A percentile compares a stretch with the other conserved stretches of the same genome.
Conservation (phyloP, 64 coral and sea anemone genomes). For the Porites australiensis region DNA sequence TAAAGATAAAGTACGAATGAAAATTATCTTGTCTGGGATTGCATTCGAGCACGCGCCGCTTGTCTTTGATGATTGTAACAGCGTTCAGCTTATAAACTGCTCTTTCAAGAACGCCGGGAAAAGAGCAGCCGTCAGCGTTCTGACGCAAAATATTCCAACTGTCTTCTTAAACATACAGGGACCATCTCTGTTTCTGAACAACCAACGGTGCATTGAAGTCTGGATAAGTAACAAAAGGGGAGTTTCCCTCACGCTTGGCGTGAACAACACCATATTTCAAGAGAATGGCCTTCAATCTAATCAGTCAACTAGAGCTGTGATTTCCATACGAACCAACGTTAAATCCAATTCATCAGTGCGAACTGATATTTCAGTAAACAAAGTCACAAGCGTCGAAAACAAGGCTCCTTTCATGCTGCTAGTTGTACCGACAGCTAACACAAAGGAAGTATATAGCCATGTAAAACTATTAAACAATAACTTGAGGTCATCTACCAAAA, state of each 20-base stretch:
- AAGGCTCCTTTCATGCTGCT: constrained; percentile 1
- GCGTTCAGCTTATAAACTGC: constrained; percentile 12
- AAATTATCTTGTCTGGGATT: constrained; percentile 17
- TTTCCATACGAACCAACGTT: not conserved
- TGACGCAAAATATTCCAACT: not conserved
- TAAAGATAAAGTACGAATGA: not conserved
- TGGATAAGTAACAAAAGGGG: not conserved
- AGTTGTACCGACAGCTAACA: not conserved
- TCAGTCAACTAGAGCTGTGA: not conserved
- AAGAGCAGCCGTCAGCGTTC: not conserved
- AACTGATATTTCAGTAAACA: not conserved
- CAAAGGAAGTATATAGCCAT: constrained; percentile 12
- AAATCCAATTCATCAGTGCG: not conserved
- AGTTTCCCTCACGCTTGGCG: not conserved
- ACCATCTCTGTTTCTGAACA: constrained; percentile 20
- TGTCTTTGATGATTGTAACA: not conserved
- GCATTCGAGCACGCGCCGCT: constrained; percentile 2
- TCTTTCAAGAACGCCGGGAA: not conserved
- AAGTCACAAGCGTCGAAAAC: not conserved
- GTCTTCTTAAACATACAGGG: constrained; percentile 13
- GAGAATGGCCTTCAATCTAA: not conserved
- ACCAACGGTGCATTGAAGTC: not conserved
- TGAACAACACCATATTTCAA: not conserved
- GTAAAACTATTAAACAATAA: constrained; percentile 1
- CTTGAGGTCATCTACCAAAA: not conserved